A percentile compares a stretch with the other conserved stretches of the same genome.
Conservation (phyloP, 2,888 invertebrate genomes). For the Diaprepes abbreviatus region DNA sequence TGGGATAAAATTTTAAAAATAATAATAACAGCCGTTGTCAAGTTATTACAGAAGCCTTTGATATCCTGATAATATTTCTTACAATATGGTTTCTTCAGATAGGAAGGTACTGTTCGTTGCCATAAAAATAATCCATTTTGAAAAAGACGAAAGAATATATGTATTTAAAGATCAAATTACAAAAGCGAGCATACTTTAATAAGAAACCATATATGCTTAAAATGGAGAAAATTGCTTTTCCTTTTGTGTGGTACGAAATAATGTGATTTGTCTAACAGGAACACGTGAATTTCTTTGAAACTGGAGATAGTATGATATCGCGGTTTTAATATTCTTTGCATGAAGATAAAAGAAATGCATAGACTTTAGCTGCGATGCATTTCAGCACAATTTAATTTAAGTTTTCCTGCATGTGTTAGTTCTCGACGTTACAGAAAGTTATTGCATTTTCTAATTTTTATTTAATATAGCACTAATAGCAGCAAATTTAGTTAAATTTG, state of each 20-base stretch:
- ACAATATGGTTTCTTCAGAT: too few relatives aligned
- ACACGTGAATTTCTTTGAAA: constrained; percentile 33
- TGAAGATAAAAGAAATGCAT: constrained; percentile 28
- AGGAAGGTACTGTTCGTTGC: neutral
- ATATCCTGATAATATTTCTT: too few relatives aligned
- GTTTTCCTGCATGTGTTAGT: constrained; percentile 13
- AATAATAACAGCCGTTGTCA: too few relatives aligned
- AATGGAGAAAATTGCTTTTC: constrained; percentile 33
- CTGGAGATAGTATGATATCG: constrained; percentile 31
- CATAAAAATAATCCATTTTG: constrained; percentile 11
- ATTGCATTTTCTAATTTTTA: constrained; percentile 24
- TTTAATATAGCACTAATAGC: constrained; percentile 16
- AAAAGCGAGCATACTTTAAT: constrained; percentile 10
- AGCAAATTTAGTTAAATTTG: neutral
- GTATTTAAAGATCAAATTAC: constrained; percentile 20
- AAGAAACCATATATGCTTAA: constrained; percentile 33
- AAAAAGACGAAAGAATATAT: neutral
- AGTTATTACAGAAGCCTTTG: too few relatives aligned
- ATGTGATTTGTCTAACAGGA: constrained; percentile 27
- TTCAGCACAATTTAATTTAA: constrained; percentile 31
- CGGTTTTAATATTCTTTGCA: constrained; percentile 34
- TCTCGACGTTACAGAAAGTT: constrained; percentile 23
- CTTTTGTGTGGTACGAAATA: constrained; percentile 21
- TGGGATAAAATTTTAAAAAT: too few relatives aligned
- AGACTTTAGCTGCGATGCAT: constrained; percentile 15